Evolutionary conservation across 1,140 invertebrate species (phyloP), one percentile per base, ranked within the genome.

Genomic region (Caenorhabditis remanei): DNA sequence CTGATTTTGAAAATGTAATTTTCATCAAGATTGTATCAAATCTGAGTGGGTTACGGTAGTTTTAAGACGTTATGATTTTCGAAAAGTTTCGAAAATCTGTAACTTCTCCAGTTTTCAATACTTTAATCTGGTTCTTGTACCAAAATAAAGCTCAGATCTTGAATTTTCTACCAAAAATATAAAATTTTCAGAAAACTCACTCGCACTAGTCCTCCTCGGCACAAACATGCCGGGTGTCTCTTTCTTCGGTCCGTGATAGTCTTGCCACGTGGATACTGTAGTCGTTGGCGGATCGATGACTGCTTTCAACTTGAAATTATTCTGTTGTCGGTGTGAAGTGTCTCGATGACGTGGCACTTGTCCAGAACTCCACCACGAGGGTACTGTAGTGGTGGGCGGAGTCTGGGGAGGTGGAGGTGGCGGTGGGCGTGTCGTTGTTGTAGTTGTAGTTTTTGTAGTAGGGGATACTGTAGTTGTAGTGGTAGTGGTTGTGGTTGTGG

Each of bases 401-500:
- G 19, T 46, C 21, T 21, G 50, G 21, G 53, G 19, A 5, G 41
- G 41, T 43, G 48, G 24, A 2, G 41, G 55, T 9, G 83, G 56
- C 14, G 24, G 9, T 84, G 56, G 41, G 40, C 9, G 19, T 19
- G 84, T 65, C 4, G 50, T 24, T 32, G 50, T 14, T 1, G 53
- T 87, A 32, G 21, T 50, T 19, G 55, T 16, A 0, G 82, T 40
- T n/a, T n/a, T 24, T 13, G 79, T 84, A 8, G 53, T 87, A n/a
- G 75, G 19, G n/a, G 79, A 9, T 50, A 41, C n/a, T 63, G 83
- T 46, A 11, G 50, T 85, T 21, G 83, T 46, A 21, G 32, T 55
- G 21, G 71, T 40, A 6, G 75, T 82, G 8, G 87, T 83, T 14
- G 87, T 88, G 7, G 87, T 83, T 4, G 71, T 83, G 0, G 87